Conservation (phyloP, 2,888 invertebrate species). For the Heteromurus nitidus region DNA sequence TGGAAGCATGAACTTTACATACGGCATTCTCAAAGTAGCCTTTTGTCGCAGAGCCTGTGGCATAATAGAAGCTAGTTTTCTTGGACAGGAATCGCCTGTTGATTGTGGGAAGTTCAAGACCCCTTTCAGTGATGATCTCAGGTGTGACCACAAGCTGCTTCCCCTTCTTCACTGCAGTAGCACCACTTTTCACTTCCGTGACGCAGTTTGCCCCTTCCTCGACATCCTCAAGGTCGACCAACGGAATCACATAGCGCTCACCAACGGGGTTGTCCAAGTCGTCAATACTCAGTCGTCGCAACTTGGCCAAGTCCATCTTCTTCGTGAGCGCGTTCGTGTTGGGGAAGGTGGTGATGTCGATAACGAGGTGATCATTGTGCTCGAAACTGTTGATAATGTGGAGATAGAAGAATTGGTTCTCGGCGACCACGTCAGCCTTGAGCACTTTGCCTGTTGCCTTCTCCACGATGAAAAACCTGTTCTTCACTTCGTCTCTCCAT, state of each 20-base stretch:
- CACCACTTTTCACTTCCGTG: conserved; percentile 74
- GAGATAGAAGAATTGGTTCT: conserved; percentile 78
- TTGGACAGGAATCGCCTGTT: conserved; percentile 75
- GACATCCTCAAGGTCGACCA: conserved; percentile 74
- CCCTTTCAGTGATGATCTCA: conserved; percentile 73
- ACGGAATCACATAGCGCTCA: conserved; percentile 76
- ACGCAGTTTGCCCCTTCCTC: conserved; percentile 75
- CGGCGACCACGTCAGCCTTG: conserved; percentile 75
- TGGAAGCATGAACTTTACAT: conserved; percentile 68
- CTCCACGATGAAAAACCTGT: conserved; percentile 76
- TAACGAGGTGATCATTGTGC: conserved; percentile 74
- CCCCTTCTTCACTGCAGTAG: conserved; percentile 75
- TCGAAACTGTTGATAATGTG: conserved; percentile 78
- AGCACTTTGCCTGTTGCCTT: conserved; percentile 76
- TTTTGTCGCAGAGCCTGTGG: conserved; percentile 75
- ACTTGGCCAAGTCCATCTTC: conserved; percentile 74
- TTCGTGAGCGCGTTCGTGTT: conserved; percentile 75
- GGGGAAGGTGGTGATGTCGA: conserved; percentile 75
- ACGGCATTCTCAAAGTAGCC: conserved; percentile 74
- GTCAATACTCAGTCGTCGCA: conserved; percentile 71
- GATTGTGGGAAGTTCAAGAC: conserved; percentile 77
- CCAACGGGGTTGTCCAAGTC: conserved; percentile 74
- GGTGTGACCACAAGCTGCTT: conserved; percentile 72
- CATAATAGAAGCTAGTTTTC: conserved; percentile 77
- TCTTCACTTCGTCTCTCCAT: conserved; percentile 75